These are phyloP conservation scores for Rhegmatorhina hoffmannsi DNA, from an alignment of 2,113 vertebrate species.

Conservation along the genomic window DNA sequence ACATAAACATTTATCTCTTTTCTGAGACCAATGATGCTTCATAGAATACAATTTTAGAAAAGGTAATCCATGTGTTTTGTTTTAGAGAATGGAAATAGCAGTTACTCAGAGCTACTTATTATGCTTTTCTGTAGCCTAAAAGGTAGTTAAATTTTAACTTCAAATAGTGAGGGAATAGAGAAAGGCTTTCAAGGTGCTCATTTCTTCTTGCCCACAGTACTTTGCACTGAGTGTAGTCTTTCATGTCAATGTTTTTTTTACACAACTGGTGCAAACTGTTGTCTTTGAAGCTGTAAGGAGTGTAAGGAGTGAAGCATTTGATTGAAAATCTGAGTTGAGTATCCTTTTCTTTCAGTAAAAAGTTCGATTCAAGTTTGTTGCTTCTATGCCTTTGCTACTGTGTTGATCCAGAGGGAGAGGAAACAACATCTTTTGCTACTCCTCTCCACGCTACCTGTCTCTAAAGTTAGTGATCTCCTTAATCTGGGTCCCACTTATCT, in stretches of 20 bases:
- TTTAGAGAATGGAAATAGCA: not conserved
- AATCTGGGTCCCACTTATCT: constrained; percentile 26
- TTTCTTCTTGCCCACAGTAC: not conserved
- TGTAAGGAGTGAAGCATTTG: not conserved
- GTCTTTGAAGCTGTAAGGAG: not conserved
- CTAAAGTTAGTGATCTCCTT: constrained; percentile 27
- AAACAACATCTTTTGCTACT: not conserved
- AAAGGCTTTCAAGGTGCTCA: not conserved
- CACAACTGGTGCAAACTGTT: not conserved
- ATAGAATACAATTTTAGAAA: not conserved
- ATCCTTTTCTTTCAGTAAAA: not conserved
- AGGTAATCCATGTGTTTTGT: not conserved
- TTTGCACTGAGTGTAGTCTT: not conserved
- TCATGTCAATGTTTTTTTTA: not conserved
- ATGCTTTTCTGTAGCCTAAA: rapidly evolving
- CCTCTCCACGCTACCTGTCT: not conserved
- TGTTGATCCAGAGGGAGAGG: not conserved
- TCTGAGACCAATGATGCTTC: not conserved
- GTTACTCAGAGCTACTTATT: not conserved
- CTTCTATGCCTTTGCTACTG: not conserved
- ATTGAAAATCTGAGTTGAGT: not conserved
- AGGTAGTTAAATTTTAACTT: not conserved
- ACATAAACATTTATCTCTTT: not conserved
- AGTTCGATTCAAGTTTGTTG: not conserved
- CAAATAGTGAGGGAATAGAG: not conserved